Evolutionary conservation across 2,113 vertebrate species (phyloP), one percentile per base, ranked within the genome.

Genomic region (Syngnathus scovelli): DNA sequence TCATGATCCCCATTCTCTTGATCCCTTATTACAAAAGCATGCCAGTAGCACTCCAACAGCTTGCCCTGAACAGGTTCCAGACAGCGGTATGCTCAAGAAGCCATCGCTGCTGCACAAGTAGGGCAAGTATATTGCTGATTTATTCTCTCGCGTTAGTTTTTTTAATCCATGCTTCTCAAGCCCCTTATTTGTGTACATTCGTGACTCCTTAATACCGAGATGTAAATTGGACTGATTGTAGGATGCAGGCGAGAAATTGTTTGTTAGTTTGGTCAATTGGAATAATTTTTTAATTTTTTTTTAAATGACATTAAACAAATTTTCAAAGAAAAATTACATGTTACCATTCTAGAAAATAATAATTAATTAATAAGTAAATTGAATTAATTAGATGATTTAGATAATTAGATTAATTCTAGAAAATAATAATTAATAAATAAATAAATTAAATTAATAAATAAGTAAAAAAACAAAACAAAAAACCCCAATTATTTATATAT

Each of bases 11-110:
- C 79, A 58, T 78, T 82, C 79, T 80, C 64, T 68, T 78, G 73
- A 86, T 79, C 77, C 78, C 69, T 62, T 66, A 71, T 79, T 73
- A 77, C 66, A 81, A 82, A 79, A 76, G 66, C 82, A 64, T 71
- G 72, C 77, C 78, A 74, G 78, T 67, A 46, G 74, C 76, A 52
- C 68, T 80, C 77, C 66, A 64, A 66, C 72, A 71, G 73, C 80
- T 78, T 69, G 71, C 69, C 76, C 67, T 75, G 69, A 77, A 75
- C 73, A 77, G 76, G 37, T 70, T 60, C 68, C 51, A 74, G 71
- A 67, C 79, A 71, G 52, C 74, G 64, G 44, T 76, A 54, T 64
- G 27, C 27, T 33, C 27, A 33, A 33, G 27, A 33, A 74, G 60
- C 70, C 71, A 19, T 16, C 13, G 76, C 74, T 58, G 77, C 52